Evolutionary conservation across 2,113 vertebrate genomes (phyloP).

Genomic region (Malaclemys terrapin): DNA sequence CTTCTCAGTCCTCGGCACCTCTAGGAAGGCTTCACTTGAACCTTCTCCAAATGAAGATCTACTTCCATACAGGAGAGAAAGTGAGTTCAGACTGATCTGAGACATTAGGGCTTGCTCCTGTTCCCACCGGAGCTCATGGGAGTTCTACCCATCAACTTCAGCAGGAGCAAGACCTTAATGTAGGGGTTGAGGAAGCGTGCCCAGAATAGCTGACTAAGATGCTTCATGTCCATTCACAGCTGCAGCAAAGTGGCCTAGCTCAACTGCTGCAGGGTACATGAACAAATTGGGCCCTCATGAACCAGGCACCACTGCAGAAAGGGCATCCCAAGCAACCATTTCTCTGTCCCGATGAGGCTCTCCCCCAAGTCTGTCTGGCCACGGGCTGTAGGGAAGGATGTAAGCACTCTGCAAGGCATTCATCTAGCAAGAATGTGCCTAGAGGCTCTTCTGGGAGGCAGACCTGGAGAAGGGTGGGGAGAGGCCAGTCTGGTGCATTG

Average conservation of each 20-base stretch:
- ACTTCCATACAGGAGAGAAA: background rate
- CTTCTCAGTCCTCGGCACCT: background rate
- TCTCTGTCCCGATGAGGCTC: background rate
- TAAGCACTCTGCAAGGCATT: slow-evolving; percentile 22
- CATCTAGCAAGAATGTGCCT: background rate
- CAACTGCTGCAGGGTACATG: accelerated
- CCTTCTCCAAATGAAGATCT: background rate
- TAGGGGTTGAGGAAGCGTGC: background rate
- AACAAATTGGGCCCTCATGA: background rate
- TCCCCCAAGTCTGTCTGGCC: background rate
- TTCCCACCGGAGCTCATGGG: background rate
- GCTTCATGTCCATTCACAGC: background rate
- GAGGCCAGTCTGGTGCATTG: background rate
- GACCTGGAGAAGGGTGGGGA: background rate
- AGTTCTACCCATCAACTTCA: background rate
- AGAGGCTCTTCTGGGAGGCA: slow-evolving; percentile 40
- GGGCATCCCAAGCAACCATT: background rate
- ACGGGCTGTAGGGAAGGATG: background rate
- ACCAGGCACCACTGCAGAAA: background rate
- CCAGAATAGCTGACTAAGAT: background rate
- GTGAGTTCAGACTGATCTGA: accelerated
- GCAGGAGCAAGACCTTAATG: accelerated
- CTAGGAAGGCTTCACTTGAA: background rate
- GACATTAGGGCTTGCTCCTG: background rate
- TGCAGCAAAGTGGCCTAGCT: background rate